phyloP scores from a whole-genome alignment of 2,113 vertebrate genomes.

The Chionis minor region DNA sequence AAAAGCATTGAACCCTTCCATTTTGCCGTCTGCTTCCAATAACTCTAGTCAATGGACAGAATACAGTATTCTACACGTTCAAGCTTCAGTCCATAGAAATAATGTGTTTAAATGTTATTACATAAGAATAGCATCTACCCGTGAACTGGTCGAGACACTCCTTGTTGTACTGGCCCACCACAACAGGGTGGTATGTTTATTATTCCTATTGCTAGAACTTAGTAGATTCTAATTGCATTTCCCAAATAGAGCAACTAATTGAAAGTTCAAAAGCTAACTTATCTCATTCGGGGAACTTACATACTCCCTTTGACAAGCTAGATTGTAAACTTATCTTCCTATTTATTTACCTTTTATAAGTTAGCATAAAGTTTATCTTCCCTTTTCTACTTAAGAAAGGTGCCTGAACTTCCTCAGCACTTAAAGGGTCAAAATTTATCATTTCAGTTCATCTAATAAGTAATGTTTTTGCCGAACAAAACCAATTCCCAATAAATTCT shows the following conservation, averaged over 20 bases:
- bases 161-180: not conserved
- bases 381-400: conserved; percentile 66
- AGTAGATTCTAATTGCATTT: not conserved
- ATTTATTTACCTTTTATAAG: not conserved
- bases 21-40: not conserved
- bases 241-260: not conserved
- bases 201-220: not conserved
- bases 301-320: not conserved
- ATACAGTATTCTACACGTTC: not conserved
- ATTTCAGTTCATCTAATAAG: conserved; percentile 94
- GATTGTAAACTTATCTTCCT: not conserved
- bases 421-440: conserved; percentile 90
- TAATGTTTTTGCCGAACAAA: conserved; percentile 98
- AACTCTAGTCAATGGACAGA: not conserved
- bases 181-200: not conserved
- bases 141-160: not conserved
- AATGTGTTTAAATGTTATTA: not conserved
- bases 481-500: conserved; percentile 99
- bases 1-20: not conserved
- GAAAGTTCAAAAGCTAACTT: not conserved
- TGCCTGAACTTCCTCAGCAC: conserved; percentile 61
- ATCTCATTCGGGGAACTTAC: not conserved
- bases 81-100: not conserved
- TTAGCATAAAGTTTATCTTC: not conserved
- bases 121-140: not conserved